A percentile compares a stretch with the other conserved stretches of the same genome.
phyloP scores from a whole-genome alignment of 1,140 invertebrate genomes.

The Drosophila ananassae region DNA sequence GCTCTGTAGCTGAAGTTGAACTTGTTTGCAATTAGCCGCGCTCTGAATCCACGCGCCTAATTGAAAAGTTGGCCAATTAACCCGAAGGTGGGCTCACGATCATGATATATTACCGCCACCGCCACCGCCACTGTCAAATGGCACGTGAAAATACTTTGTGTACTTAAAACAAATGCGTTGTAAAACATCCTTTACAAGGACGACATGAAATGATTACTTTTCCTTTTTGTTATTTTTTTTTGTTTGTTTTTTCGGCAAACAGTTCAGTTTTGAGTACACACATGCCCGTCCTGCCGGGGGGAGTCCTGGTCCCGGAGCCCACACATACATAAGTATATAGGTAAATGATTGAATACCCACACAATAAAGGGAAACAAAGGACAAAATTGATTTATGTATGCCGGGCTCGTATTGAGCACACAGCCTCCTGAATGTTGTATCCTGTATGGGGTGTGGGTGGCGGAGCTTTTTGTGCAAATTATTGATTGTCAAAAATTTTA shows the following conservation, averaged over 20 bases:
- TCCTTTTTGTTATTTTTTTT: too few species aligned
- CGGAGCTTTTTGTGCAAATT: conserved; percentile 54
- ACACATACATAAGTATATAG: conserved; percentile 26
- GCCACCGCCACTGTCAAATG: not conserved
- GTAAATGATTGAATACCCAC: conserved; percentile 42
- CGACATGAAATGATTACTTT: conserved; percentile 33
- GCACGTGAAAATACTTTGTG: conserved; percentile 5
- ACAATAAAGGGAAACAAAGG: conserved; percentile 50
- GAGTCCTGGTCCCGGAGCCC: conserved; percentile 6
- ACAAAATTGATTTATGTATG: conserved; percentile 61
- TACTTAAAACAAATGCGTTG: conserved; percentile 21
- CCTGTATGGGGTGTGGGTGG: not conserved
- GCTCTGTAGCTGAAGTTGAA: conserved; percentile 18
- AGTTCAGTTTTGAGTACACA: conserved; percentile 38
- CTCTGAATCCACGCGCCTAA: conserved; percentile 2
- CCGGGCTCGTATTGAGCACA: conserved; percentile 9
- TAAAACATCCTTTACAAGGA: conserved; percentile 3
- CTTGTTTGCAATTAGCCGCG: conserved; percentile 60
- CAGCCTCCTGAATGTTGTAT: not conserved
- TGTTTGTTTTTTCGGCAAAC: conserved; percentile 12
- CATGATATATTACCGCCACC: not conserved
- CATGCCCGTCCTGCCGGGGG: not conserved
- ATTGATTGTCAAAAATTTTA: conserved; percentile 60
- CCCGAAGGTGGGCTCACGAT: not conserved
- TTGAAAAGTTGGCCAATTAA: conserved; percentile 9